A percentile compares a stretch with the other conserved stretches of the same genome.
Evolutionary conservation across 2,888 invertebrate genomes (phyloP).

Genomic region (Caenorhabditis drosophilae): DNA sequence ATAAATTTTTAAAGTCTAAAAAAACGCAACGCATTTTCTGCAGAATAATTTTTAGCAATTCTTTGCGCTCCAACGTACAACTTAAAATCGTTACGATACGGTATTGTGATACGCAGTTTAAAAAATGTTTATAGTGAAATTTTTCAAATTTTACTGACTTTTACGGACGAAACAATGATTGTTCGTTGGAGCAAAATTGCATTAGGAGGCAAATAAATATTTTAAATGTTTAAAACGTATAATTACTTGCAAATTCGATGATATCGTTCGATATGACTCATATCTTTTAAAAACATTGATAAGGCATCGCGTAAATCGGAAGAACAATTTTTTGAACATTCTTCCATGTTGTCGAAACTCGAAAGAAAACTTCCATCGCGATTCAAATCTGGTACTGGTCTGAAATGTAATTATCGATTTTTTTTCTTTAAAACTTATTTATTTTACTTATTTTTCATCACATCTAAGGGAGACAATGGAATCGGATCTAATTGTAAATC

Average conservation of each 20-base stretch:
- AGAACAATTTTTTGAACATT: conserved; percentile 40
- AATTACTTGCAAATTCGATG: conserved; percentile 34
- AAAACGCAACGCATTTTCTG: background rate
- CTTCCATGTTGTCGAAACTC: conserved; percentile 28
- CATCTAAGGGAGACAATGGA: conserved; percentile 16
- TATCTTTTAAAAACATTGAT: conserved; percentile 32
- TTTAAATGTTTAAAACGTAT: too few species aligned
- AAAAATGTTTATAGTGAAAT: conserved; percentile 1
- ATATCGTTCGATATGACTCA: conserved; percentile 46
- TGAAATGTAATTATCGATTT: conserved; percentile 3
- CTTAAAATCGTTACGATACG: too few species aligned
- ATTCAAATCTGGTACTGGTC: background rate
- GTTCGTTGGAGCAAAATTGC: too few species aligned
- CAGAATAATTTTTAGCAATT: background rate
- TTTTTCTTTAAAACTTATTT: background rate
- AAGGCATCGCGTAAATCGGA: conserved; percentile 29
- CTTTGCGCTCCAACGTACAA: too few species aligned
- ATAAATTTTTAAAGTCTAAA: background rate
- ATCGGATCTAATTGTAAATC: too few species aligned
- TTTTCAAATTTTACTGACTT: too few species aligned
- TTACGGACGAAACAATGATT: too few species aligned
- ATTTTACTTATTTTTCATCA: background rate
- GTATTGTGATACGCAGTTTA: background rate
- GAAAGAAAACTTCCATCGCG: conserved; percentile 23
- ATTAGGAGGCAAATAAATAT: too few species aligned